These are phyloP conservation scores for Dolichoris vasculosae DNA, from an alignment of 1,140 invertebrate genomes.

Conservation along the genomic window DNA sequence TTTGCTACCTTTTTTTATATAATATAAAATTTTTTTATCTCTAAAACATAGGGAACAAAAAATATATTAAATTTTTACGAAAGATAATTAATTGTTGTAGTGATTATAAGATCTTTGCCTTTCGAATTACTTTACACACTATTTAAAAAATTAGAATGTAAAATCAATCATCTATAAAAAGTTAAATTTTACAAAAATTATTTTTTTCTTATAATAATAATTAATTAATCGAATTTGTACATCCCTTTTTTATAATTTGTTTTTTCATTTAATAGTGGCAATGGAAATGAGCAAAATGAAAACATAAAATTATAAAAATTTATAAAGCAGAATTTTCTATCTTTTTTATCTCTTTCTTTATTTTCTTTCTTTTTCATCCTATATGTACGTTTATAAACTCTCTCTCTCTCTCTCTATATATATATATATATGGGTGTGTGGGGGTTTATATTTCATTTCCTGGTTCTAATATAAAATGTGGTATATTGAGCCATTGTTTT, in stretches of 20 bases:
- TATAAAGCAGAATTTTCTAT: neutral
- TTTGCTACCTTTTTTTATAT: neutral
- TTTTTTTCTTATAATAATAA: neutral
- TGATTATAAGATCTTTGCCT: neutral
- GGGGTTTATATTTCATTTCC: neutral
- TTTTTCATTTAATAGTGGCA: neutral
- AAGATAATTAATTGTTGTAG: neutral
- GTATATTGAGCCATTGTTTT: conserved; percentile 50
- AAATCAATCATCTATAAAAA: no score
- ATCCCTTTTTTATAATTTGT: neutral
- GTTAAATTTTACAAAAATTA: neutral
- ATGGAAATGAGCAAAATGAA: neutral
- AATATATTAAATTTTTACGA: neutral
- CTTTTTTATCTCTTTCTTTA: neutral
- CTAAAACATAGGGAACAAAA: neutral
- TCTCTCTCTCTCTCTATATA: neutral
- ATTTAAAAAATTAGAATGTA: no score
- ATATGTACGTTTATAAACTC: no score
- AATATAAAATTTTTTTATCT: neutral
- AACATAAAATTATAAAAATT: neutral
- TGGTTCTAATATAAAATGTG: conserved; percentile 27
- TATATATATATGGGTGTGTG: neutral
- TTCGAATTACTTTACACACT: neutral
- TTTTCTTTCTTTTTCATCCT: neutral
- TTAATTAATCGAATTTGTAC: neutral